Percentiles rank a stretch among this genome's conserved stretches.
These are phyloP conservation scores for Merluccius polli DNA, from an alignment of 2,797 vertebrate genomes.

Conservation along the genomic window DNA sequence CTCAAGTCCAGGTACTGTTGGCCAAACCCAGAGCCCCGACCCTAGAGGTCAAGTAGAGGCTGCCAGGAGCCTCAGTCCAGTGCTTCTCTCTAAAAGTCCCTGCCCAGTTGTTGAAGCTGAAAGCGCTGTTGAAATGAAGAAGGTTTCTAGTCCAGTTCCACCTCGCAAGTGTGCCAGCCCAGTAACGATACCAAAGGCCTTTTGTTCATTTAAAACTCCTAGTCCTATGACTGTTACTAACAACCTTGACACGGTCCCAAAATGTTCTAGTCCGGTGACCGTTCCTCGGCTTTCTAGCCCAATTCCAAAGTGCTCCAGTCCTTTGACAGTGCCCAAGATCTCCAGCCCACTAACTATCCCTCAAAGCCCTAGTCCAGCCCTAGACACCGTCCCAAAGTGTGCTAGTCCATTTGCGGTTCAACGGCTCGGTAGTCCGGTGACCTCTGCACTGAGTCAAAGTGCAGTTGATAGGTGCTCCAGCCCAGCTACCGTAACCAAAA, in stretches of 20 bases:
- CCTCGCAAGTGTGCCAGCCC: conserved; percentile 34
- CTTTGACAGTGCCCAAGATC: conserved; percentile 43
- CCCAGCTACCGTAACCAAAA: conserved; percentile 33
- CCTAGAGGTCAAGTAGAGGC: background rate
- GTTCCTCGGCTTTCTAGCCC: conserved; percentile 4
- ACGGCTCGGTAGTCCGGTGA: conserved; percentile 46
- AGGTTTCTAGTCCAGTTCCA: conserved; percentile 15
- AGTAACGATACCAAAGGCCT: conserved; percentile 8
- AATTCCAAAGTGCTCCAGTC: conserved; percentile 39
- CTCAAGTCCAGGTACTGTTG: conserved; percentile 21
- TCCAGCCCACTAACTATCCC: conserved; percentile 47
- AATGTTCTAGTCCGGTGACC: conserved; percentile 12
- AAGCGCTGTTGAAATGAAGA: conserved; percentile 35
- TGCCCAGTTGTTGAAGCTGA: conserved; percentile 36
- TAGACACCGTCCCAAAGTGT: conserved; percentile 31
- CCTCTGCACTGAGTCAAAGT: conserved; percentile 24
- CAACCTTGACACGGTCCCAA: conserved; percentile 22
- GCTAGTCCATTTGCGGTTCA: conserved; percentile 20
- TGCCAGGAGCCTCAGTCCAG: conserved; percentile 30
- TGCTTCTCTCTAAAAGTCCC: conserved; percentile 34
- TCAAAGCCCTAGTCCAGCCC: conserved; percentile 19
- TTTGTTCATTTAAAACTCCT: conserved; percentile 20
- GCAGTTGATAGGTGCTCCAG: conserved; percentile 43
- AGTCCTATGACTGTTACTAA: conserved; percentile 11
- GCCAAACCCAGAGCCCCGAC: conserved; percentile 28